These are phyloP conservation scores for Euphonia xanthogaster DNA, from an alignment of 2,797 vertebrate species.

Conservation along the genomic window DNA sequence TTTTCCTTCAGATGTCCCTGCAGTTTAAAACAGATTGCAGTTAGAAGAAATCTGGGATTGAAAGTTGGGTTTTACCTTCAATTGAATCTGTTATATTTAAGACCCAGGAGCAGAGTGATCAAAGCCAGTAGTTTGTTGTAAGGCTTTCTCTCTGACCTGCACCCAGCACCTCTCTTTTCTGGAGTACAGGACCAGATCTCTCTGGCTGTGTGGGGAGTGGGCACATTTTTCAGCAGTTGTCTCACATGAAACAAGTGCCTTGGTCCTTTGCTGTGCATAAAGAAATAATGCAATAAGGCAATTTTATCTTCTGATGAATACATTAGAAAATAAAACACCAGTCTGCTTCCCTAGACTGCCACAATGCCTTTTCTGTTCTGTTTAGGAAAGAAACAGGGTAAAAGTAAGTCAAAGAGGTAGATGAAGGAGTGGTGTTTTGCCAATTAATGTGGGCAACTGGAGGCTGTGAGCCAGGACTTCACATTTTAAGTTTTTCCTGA, in stretches of 20 bases:
- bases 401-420: background rate
- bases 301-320: background rate
- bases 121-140: background rate
- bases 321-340: background rate
- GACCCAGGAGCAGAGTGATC: accelerated
- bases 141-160: background rate
- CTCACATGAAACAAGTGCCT: background rate
- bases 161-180: background rate
- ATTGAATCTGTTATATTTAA: background rate
- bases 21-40: background rate
- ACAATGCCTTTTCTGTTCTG: background rate
- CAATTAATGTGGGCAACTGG: accelerated
- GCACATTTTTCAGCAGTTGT: background rate
- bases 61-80: background rate
- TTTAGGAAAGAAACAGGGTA: background rate
- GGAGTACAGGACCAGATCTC: background rate
- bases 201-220: background rate
- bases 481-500: background rate
- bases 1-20: background rate
- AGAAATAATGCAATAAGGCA: background rate
- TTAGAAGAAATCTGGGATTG: background rate
- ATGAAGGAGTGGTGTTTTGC: background rate
- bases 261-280: background rate
- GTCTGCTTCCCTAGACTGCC: background rate
- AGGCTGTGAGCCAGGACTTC: background rate